phyloP scores from a whole-genome alignment of 2,797 vertebrate species.

The Moxostoma hubbsi region DNA sequence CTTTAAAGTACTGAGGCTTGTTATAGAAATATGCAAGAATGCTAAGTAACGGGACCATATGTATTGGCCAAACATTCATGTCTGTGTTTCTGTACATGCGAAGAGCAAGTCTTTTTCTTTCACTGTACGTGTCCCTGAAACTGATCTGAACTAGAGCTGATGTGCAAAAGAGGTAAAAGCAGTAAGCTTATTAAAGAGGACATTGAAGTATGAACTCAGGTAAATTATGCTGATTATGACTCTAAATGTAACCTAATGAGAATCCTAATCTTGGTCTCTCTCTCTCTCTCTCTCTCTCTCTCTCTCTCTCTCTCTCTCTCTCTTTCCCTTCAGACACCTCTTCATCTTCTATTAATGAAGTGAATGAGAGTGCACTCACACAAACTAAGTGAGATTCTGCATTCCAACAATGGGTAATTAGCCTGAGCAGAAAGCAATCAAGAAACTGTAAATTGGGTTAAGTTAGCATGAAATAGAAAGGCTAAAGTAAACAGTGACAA shows the following conservation, averaged over 20 bases:
- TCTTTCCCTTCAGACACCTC: neutral
- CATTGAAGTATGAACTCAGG: neutral
- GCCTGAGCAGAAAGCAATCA: slow-evolving; percentile 51
- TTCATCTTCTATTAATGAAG: slow-evolving; percentile 55
- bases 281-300: neutral
- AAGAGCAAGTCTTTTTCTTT: no score
- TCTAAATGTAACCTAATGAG: slow-evolving; percentile 26
- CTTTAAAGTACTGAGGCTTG: no score
- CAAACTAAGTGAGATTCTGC: slow-evolving; percentile 48
- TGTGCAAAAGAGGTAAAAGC: slow-evolving; percentile 4
- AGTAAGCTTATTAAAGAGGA: slow-evolving; percentile 5
- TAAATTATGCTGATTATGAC: slow-evolving; percentile 11
- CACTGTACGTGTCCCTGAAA: neutral
- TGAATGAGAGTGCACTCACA: slow-evolving; percentile 52
- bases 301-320: neutral
- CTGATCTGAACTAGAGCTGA: neutral
- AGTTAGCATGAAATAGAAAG: slow-evolving; percentile 44
- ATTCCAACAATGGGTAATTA: slow-evolving; percentile 55
- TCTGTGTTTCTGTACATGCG: no score
- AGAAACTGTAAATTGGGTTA: slow-evolving; percentile 52
- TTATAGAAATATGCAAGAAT: no score
- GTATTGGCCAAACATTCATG: no score
- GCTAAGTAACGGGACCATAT: no score
- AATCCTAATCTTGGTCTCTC: slow-evolving; percentile 31
- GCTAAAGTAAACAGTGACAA: slow-evolving; percentile 36